Evolutionary conservation across 2,888 invertebrate genomes (phyloP).

Genomic region (Digitonthophagus gazella): DNA sequence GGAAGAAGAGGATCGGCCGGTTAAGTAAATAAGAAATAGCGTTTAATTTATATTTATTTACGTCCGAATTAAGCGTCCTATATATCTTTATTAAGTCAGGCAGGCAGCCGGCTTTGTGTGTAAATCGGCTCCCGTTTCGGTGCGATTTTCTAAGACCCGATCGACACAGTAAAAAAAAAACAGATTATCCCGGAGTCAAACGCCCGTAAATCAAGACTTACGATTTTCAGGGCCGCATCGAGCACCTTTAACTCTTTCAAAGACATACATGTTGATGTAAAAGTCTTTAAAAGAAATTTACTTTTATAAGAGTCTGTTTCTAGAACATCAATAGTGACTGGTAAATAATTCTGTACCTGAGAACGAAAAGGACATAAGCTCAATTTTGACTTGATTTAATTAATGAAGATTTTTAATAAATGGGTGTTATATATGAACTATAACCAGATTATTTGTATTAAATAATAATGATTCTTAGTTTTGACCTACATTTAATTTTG

Average conservation of each 20-base stretch:
- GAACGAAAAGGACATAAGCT: too few species aligned
- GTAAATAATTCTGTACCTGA: too few species aligned
- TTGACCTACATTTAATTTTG: too few species aligned
- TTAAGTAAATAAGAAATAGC: slow-evolving; percentile 25
- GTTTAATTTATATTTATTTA: slow-evolving; percentile 26
- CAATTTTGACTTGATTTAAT: too few species aligned
- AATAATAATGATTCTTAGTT: too few species aligned
- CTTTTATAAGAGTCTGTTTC: too few species aligned
- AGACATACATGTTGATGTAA: not conserved
- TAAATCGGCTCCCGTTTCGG: slow-evolving; percentile 38
- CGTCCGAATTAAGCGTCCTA: slow-evolving; percentile 28
- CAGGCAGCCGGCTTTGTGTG: slow-evolving; percentile 32
- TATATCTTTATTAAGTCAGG: slow-evolving; percentile 37
- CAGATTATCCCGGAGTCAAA: slow-evolving; percentile 42
- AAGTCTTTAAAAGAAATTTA: too few species aligned
- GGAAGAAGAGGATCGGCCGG: not conserved
- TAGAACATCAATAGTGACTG: too few species aligned
- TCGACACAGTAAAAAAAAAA: slow-evolving; percentile 29
- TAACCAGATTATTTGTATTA: too few species aligned
- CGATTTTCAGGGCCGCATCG: slow-evolving; percentile 21
- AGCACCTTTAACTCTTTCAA: not conserved
- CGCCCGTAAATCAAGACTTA: slow-evolving; percentile 35
- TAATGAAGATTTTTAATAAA: too few species aligned
- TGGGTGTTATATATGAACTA: too few species aligned
- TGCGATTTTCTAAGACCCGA: slow-evolving; percentile 32